These are phyloP conservation scores for Astur gentilis DNA, from an alignment of 2,113 vertebrate genomes.

Conservation along the genomic window DNA sequence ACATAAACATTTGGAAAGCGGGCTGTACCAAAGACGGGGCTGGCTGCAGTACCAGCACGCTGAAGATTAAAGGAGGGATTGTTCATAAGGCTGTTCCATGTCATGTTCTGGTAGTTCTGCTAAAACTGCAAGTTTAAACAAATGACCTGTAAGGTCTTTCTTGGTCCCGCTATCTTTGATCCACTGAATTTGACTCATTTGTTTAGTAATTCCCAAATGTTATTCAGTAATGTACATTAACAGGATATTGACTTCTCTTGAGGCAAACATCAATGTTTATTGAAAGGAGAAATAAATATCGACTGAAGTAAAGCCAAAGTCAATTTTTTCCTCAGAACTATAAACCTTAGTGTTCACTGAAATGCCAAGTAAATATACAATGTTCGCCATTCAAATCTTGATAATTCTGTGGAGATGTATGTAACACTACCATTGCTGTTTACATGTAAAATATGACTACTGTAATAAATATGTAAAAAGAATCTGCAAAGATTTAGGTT, in stretches of 20 bases:
- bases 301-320: slow-evolving; percentile 40
- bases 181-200: slow-evolving; percentile 29
- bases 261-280: slow-evolving; percentile 55
- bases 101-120: not conserved
- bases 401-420: not conserved
- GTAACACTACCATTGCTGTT: not conserved
- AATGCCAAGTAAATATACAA: slow-evolving; percentile 14
- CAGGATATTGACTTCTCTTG: slow-evolving; percentile 55
- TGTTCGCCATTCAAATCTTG: not conserved
- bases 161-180: not conserved
- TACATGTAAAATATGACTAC: not conserved
- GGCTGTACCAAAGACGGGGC: not conserved
- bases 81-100: not conserved
- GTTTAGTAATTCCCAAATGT: slow-evolving; percentile 51
- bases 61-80: not conserved
- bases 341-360: slow-evolving; percentile 23
- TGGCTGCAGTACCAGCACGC: not conserved
- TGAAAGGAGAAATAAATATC: slow-evolving; percentile 57
- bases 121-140: not conserved
- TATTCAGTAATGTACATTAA: slow-evolving; percentile 52
- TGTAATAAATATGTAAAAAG: not conserved
- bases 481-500: not conserved
- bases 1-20: not conserved
- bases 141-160: not conserved
- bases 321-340: slow-evolving; percentile 33